These are phyloP conservation scores for Conomelus anceps DNA, from an alignment of 2,888 invertebrate species.

Conservation along the genomic window DNA sequence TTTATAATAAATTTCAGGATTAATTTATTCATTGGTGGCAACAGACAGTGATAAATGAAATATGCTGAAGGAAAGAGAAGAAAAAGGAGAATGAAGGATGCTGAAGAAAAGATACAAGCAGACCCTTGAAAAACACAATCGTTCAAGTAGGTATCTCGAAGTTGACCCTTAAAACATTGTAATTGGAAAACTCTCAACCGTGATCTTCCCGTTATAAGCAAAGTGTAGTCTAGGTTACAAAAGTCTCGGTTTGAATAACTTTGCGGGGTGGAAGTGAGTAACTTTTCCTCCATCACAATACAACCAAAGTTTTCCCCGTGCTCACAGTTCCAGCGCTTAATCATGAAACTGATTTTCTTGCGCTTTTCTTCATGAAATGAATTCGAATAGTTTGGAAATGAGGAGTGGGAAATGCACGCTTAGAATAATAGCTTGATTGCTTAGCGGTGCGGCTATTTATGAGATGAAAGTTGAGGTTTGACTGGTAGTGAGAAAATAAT, in stretches of 20 bases:
- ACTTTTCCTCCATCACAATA: not conserved
- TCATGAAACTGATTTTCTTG: not conserved
- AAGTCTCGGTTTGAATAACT: not conserved
- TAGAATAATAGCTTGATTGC: not conserved
- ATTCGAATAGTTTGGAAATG: too few relatives aligned
- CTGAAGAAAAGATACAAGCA: not conserved
- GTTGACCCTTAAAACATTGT: not conserved
- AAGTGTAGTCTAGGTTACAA: not conserved
- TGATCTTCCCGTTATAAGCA: not conserved
- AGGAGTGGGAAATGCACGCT: not conserved
- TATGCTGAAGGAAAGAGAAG: too few relatives aligned
- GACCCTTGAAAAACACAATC: not conserved
- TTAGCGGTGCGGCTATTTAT: not conserved
- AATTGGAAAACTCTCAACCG: not conserved
- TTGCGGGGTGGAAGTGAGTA: not conserved
- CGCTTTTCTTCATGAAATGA: not conserved
- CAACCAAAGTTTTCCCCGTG: not conserved
- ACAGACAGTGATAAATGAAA: too few relatives aligned
- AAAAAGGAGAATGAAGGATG: too few relatives aligned
- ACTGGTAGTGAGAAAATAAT: too few relatives aligned
- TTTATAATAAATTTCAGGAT: too few relatives aligned
- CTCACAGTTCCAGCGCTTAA: not conserved
- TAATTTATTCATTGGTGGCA: too few relatives aligned
- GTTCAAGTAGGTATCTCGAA: not conserved
- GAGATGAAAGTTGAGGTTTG: too few relatives aligned